Base-by-base conservation (phyloP, 2,888 invertebrate genomes). In the Aphodius granarius region DNA sequence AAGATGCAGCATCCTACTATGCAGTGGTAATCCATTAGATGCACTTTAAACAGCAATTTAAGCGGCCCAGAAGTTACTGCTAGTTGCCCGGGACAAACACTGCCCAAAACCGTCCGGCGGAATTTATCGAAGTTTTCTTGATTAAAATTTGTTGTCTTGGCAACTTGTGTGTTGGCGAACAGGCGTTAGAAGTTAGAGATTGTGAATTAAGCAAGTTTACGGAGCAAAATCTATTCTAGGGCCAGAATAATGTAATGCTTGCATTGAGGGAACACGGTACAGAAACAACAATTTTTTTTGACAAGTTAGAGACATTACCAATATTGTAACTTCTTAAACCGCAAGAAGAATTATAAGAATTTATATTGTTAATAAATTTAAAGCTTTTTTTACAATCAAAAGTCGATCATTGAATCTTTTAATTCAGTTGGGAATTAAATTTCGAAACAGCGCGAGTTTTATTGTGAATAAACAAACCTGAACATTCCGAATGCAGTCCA, bases 31-130 rank as follows among this genome's bases (percentile, higher is more conserved):
- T 82, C 81, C 82, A 83, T 83, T 83, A 83, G 80, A 75, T 80
- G 80, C 81, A 81, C 81, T 82, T 79, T 81, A 81, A 81, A 81
- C 81, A 81, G 82, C 81, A 81, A 80, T 82, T 80, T 80, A 80
- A 81, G 81, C 81, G 79, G 77, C 78, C 78, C 76, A 81, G 81
- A 80, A 81, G 81, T 83, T 82, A 79, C 80, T 80, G 75, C 80
- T 80, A 80, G 80, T 81, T 80, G 72, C 78, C 76, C 78, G 79
- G 74, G 78, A 79, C 80, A 77, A 72, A 77, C 16, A 70, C 70
- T 16, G 16, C 22, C 22, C 74, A 74, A 65, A 65, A 65, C 65
- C 15, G 65, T 65, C 65, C 43, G 43, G 9, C 3, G 43, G 43
- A 43, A 43, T 43, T 43, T 43, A 43, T 43, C 13, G 43, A 43